These are phyloP conservation scores for Actinemys pallida DNA, from an alignment of 2,113 vertebrate species.

Conservation along the genomic window DNA sequence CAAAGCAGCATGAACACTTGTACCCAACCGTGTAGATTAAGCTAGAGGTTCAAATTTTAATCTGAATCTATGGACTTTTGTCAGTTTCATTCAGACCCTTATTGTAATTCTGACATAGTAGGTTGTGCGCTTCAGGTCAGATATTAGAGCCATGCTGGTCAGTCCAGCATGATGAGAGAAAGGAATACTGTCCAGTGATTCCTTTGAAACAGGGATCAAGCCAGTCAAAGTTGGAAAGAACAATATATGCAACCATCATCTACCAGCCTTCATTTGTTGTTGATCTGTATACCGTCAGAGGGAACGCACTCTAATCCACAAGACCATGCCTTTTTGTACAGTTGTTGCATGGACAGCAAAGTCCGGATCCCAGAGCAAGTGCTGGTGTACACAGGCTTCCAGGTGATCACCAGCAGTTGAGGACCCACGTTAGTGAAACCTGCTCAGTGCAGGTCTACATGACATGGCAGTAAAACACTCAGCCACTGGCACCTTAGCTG, in stretches of 20 bases:
- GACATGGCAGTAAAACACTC: too few relatives aligned
- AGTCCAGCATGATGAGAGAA: neutral
- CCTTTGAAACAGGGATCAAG: neutral
- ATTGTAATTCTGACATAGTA: neutral
- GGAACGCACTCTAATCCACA: neutral
- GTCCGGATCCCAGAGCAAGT: neutral
- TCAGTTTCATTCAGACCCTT: neutral
- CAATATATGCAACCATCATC: rapidly evolving
- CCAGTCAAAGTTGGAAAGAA: neutral
- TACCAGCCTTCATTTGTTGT: rapidly evolving
- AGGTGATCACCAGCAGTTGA: too few relatives aligned
- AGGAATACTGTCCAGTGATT: neutral
- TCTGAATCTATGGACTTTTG: neutral
- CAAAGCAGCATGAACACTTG: too few relatives aligned
- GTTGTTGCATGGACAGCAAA: rapidly evolving
- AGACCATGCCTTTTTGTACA: neutral
- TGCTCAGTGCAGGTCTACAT: too few relatives aligned
- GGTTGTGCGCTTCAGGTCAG: neutral
- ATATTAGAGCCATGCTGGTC: neutral
- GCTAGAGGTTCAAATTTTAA: neutral
- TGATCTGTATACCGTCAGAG: rapidly evolving
- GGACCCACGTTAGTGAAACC: too few relatives aligned
- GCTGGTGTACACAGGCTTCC: too few relatives aligned
- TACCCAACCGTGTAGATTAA: too few relatives aligned
- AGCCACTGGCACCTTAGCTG: too few relatives aligned